Evolutionary conservation across 1,140 invertebrate species (phyloP).

Genomic region (Formica selysi): DNA sequence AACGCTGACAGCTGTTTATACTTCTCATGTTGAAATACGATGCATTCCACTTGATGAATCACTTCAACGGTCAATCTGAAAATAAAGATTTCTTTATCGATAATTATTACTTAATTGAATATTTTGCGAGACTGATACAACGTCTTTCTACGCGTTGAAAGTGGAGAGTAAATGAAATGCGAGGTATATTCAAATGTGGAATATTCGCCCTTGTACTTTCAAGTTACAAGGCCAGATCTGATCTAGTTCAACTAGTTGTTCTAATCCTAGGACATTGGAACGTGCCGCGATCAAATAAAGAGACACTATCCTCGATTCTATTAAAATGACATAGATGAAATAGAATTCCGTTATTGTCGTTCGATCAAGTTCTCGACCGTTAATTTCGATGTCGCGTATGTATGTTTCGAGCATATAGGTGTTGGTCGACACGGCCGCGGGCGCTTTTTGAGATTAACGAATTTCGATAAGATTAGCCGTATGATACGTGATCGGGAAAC

Average conservation of each 20-base stretch:
- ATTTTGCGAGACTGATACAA: background rate
- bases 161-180: background rate
- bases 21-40: no score
- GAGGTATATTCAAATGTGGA: background rate
- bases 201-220: background rate
- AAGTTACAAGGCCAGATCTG: background rate
- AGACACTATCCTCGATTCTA: background rate
- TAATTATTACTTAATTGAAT: background rate
- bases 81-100: no score
- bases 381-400: background rate
- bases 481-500: slow-evolving; percentile 68
- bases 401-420: background rate
- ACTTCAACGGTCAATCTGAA: no score
- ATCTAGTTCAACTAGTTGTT: no score
- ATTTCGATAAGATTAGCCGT: slow-evolving; percentile 80
- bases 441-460: slow-evolving; percentile 73
- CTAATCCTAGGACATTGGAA: background rate
- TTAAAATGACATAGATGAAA: background rate
- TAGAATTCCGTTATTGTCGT: background rate
- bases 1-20: no score
- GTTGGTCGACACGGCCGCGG: background rate
- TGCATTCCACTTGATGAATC: no score
- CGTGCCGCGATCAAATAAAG: background rate
- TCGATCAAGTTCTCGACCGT: background rate
- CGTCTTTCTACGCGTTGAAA: background rate